These are phyloP conservation scores for Epinotia nisella DNA, from an alignment of 2,888 invertebrate species.

Conservation along the genomic window DNA sequence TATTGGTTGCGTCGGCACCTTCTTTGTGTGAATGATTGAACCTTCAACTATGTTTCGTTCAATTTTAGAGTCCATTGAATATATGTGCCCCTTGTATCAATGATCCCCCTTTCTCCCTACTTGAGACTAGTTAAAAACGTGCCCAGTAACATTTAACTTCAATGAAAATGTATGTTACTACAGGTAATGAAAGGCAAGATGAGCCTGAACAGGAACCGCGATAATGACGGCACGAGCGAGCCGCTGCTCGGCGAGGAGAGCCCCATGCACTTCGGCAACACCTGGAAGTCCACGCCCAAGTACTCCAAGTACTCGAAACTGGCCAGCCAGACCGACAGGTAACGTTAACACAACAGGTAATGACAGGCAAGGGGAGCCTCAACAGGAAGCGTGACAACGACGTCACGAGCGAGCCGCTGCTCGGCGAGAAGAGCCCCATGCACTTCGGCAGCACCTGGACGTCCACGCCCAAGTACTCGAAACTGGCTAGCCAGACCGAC, in stretches of 20 bases:
- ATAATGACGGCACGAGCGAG: conserved; percentile 94
- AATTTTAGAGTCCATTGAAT: too few relatives aligned
- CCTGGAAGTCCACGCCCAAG: conserved; percentile 90
- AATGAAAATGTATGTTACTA: not conserved
- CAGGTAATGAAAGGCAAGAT: conserved; percentile 96
- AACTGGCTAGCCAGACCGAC: not conserved
- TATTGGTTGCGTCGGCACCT: too few relatives aligned
- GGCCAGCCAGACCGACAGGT: conserved; percentile 89
- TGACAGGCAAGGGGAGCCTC: not conserved
- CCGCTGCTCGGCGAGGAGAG: conserved; percentile 82
- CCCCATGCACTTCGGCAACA: conserved; percentile 80
- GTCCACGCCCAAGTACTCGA: conserved; percentile 74
- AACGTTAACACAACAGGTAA: not conserved
- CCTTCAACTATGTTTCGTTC: too few relatives aligned
- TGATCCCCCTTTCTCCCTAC: too few relatives aligned
- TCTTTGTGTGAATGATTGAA: too few relatives aligned
- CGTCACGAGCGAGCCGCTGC: conserved; percentile 90
- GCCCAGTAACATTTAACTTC: too few relatives aligned
- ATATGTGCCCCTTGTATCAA: too few relatives aligned
- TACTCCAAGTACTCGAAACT: conserved; percentile 91
- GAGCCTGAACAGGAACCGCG: conserved; percentile 92
- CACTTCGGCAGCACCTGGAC: conserved; percentile 84
- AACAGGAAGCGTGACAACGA: conserved; percentile 87
- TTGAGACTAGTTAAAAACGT: too few relatives aligned
- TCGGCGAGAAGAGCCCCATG: conserved; percentile 81